phyloP scores from a whole-genome alignment of 2,888 invertebrate species.

The Rhimphoctona megacephalus region DNA sequence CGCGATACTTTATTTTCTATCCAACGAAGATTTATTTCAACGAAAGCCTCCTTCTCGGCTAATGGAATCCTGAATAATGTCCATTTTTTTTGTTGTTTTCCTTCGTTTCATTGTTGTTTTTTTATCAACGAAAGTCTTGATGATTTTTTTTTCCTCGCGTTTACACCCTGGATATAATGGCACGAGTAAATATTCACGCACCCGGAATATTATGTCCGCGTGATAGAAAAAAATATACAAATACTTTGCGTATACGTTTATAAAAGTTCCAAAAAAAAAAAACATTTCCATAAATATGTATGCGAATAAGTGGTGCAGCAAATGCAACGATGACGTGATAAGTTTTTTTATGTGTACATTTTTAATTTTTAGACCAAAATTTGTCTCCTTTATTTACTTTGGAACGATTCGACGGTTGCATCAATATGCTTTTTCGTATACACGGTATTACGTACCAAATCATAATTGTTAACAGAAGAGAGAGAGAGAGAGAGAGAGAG shows the following conservation, averaged over 20 bases:
- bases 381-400: constrained; percentile 25
- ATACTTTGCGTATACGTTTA: constrained; percentile 46
- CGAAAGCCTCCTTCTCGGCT: constrained; percentile 16
- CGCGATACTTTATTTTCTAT: constrained; percentile 48
- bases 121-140: not conserved
- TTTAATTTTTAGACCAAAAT: constrained; percentile 15
- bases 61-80: constrained; percentile 17
- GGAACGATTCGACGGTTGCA: constrained; percentile 38
- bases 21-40: constrained; percentile 41
- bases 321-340: constrained; percentile 49
- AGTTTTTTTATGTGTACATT: constrained; percentile 32
- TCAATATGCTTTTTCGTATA: constrained; percentile 36
- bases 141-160: not conserved
- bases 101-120: constrained; percentile 19
- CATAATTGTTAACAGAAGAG: constrained; percentile 29
- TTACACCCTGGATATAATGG: not conserved
- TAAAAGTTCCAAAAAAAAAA: not conserved
- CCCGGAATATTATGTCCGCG: constrained; percentile 18
- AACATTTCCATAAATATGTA: constrained; percentile 60
- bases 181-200: constrained; percentile 36
- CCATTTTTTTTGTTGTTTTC: constrained; percentile 20
- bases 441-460: constrained; percentile 30
- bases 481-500: not conserved
- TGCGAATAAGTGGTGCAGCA: constrained; percentile 49
- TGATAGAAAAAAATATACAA: constrained; percentile 17